A percentile compares a stretch with the other conserved stretches of the same genome.
Conservation (phyloP, 2,113 vertebrate genomes). For the Hippocampus zosterae region DNA sequence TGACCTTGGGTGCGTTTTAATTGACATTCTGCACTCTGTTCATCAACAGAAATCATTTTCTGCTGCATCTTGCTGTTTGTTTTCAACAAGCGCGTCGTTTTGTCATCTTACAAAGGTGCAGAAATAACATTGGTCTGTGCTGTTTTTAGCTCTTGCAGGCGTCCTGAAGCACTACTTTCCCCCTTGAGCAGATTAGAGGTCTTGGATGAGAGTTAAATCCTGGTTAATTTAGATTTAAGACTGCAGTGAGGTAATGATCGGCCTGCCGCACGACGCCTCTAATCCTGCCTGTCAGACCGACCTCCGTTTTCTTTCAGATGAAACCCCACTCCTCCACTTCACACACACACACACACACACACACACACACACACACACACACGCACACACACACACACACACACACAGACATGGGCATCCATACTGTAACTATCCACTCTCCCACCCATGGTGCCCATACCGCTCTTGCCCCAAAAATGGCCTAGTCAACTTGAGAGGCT, state of each 20-base stretch:
- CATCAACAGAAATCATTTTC: slow-evolving; percentile 14
- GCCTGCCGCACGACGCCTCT: slow-evolving; percentile 56
- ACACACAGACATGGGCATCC: not conserved
- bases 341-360: slow-evolving; percentile 9
- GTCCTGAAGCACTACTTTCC: slow-evolving; percentile 56
- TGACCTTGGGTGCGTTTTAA: slow-evolving; percentile 9
- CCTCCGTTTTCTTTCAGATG: slow-evolving; percentile 35
- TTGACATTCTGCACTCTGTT: not conserved
- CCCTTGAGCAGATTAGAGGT: slow-evolving; percentile 67
- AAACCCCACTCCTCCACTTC: slow-evolving; percentile 7
- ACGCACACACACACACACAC: too few relatives aligned
- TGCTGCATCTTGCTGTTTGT: slow-evolving; percentile 8
- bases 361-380: not conserved
- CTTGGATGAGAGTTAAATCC: slow-evolving; percentile 60
- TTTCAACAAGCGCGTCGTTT: slow-evolving; percentile 18
- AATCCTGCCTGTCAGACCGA: slow-evolving; percentile 59
- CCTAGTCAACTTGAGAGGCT: slow-evolving; percentile 15
- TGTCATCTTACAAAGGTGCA: slow-evolving; percentile 26
- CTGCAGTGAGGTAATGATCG: slow-evolving; percentile 69
- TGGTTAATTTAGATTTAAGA: slow-evolving; percentile 71
- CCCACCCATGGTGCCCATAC: slow-evolving; percentile 14
- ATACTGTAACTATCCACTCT: slow-evolving; percentile 28
- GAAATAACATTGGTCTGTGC: slow-evolving; percentile 37
- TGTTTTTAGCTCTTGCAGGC: slow-evolving; percentile 51
- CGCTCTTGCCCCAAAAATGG: slow-evolving; percentile 6